These are phyloP conservation scores for Lysandra bellargus DNA, from an alignment of 2,888 invertebrate genomes.

Conservation along the genomic window DNA sequence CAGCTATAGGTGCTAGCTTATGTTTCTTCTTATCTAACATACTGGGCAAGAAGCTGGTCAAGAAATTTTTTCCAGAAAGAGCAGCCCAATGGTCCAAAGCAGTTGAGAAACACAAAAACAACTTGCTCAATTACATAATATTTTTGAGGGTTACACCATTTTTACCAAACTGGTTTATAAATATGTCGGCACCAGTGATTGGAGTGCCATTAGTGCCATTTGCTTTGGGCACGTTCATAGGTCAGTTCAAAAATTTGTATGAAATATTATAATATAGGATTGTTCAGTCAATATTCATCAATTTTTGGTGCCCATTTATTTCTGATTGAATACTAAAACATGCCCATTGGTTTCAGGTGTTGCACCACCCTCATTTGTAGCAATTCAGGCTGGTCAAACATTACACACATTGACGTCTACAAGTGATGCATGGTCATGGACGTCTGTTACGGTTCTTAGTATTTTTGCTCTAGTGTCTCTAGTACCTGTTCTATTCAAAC, in stretches of 20 bases:
- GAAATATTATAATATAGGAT: no score
- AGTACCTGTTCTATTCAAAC: constrained; percentile 92
- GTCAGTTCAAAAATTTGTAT: constrained; percentile 47
- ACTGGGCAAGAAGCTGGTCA: constrained; percentile 91
- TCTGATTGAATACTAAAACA: constrained; percentile 30
- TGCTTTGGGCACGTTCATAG: constrained; percentile 96
- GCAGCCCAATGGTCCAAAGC: constrained; percentile 92
- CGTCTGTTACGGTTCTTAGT: constrained; percentile 88
- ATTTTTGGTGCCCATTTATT: constrained; percentile 40
- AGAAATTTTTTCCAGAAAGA: constrained; percentile 92
- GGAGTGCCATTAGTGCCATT: constrained; percentile 96
- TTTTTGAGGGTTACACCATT: constrained; percentile 98
- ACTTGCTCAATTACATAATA: constrained; percentile 97
- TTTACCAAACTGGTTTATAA: constrained; percentile 99
- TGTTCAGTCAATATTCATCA: no score
- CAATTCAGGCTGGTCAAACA: constrained; percentile 98
- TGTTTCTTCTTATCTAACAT: constrained; percentile 97
- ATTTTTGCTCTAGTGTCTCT: constrained; percentile 91
- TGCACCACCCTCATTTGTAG: constrained; percentile 97
- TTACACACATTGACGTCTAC: constrained; percentile 95
- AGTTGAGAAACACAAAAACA: constrained; percentile 91
- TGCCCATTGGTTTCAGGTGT: constrained; percentile 83
- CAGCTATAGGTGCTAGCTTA: constrained; percentile 96
- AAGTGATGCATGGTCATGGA: constrained; percentile 93
- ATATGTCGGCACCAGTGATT: constrained; percentile 97